Percentiles rank a stretch among this genome's conserved stretches.
Evolutionary conservation across 2,113 vertebrate species (phyloP).

Genomic region (Planiliza haematocheilus): DNA sequence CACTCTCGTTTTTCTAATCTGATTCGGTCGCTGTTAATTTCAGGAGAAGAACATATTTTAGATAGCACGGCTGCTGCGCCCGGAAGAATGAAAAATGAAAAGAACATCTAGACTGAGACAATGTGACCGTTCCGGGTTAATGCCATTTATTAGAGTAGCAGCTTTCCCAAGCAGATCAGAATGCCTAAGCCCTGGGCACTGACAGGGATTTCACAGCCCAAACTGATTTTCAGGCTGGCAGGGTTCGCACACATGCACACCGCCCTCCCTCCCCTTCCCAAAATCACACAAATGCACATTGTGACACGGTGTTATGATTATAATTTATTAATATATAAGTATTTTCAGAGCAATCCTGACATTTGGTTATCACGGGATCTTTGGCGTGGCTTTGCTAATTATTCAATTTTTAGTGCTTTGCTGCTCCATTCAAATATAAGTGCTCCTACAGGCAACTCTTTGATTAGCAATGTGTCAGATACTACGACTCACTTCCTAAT

Average conservation of each 20-base stretch:
- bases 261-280: not conserved
- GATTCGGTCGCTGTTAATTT: constrained; percentile 6
- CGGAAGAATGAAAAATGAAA: constrained; percentile 49
- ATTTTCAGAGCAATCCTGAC: not conserved
- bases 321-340: constrained; percentile 9
- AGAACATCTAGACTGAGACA: constrained; percentile 68
- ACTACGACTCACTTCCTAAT: constrained; percentile 51
- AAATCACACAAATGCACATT: constrained; percentile 3
- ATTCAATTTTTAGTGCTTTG: constrained; percentile 10
- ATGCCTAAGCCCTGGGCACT: constrained; percentile 67
- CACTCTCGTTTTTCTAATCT: not conserved
- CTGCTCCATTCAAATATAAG: not conserved
- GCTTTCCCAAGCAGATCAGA: constrained; percentile 76
- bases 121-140: constrained; percentile 73
- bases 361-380: not conserved
- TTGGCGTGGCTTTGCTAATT: not conserved
- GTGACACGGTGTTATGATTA: not conserved
- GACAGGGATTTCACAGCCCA: constrained; percentile 75
- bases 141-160: constrained; percentile 68
- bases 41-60: not conserved
- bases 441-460: not conserved
- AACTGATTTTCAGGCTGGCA: constrained; percentile 71
- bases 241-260: constrained; percentile 46
- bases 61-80: not conserved
- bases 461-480: constrained; percentile 37